Evolutionary conservation across 2,113 vertebrate genomes (phyloP).

Genomic region (Tonatia bakeri): DNA sequence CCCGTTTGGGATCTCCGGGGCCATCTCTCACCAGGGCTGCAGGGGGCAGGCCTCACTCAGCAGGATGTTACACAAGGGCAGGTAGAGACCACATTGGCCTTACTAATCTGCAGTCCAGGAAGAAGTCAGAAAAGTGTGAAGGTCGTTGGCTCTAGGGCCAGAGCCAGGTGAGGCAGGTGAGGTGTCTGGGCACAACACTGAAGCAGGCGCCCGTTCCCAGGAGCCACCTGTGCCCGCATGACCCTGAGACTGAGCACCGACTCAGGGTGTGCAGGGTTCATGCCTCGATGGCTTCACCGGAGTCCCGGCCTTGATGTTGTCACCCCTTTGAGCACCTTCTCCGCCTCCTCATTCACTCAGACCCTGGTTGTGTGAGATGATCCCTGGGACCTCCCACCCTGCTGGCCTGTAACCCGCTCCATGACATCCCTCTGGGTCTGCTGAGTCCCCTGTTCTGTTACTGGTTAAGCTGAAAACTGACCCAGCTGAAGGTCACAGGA

Average conservation of each 20-base stretch:
- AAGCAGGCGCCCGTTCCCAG: not conserved
- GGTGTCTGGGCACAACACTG: not conserved
- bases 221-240: fast-evolving
- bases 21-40: not conserved
- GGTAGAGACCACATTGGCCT: not conserved
- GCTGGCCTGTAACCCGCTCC: not conserved
- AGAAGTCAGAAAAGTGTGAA: not conserved
- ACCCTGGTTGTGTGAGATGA: no score
- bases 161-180: not conserved
- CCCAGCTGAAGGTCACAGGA: not conserved
- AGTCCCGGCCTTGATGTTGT: fast-evolving
- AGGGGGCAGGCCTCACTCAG: not conserved
- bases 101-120: not conserved
- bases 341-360: not conserved
- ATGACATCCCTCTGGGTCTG: not conserved
- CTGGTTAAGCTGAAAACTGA: not conserved
- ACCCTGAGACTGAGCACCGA: not conserved
- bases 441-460: not conserved
- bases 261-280: not conserved
- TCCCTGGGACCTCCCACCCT: not conserved
- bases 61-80: not conserved
- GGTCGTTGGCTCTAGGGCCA: no score
- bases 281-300: fast-evolving
- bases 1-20: not conserved
- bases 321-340: not conserved